Evolutionary conservation across 2,888 invertebrate species (phyloP).

Genomic region (Aethes cnicana): DNA sequence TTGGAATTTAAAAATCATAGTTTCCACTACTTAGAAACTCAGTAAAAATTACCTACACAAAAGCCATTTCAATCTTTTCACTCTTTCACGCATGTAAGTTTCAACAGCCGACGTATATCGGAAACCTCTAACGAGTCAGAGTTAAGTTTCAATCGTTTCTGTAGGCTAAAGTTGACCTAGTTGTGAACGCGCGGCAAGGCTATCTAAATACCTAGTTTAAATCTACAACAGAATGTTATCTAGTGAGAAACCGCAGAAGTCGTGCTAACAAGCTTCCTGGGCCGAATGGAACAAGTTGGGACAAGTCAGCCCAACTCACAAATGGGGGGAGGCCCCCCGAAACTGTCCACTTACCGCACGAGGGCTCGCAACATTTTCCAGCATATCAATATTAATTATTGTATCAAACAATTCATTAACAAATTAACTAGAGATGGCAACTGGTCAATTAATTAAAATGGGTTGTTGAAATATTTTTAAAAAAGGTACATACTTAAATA

Average conservation of each 20-base stretch:
- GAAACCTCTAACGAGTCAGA: constrained; percentile 18
- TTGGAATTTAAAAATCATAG: no score
- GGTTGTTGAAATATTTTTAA: no score
- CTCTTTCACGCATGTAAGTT: no score
- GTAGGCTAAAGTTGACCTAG: constrained; percentile 25
- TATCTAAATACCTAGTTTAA: constrained; percentile 54
- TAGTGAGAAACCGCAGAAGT: constrained; percentile 64
- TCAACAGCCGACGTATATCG: not conserved
- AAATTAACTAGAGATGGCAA: not conserved
- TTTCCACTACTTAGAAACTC: no score
- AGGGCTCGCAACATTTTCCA: constrained; percentile 15
- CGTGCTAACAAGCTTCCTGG: constrained; percentile 68
- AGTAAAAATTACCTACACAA: no score
- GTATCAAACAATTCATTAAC: not conserved
- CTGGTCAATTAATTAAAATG: not conserved
- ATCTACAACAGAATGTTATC: constrained; percentile 68
- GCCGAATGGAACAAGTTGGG: constrained; percentile 55
- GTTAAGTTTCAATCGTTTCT: constrained; percentile 23
- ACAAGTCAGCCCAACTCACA: constrained; percentile 58
- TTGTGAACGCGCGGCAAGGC: constrained; percentile 20
- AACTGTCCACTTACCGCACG: constrained; percentile 46
- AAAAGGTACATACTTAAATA: no score
- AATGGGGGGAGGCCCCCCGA: constrained; percentile 48
- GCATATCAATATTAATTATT: not conserved
- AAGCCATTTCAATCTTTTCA: no score